Percentiles rank a stretch among this genome's conserved stretches.
These are phyloP conservation scores for Acronicta alni DNA, from an alignment of 2,888 invertebrate species.

Conservation along the genomic window DNA sequence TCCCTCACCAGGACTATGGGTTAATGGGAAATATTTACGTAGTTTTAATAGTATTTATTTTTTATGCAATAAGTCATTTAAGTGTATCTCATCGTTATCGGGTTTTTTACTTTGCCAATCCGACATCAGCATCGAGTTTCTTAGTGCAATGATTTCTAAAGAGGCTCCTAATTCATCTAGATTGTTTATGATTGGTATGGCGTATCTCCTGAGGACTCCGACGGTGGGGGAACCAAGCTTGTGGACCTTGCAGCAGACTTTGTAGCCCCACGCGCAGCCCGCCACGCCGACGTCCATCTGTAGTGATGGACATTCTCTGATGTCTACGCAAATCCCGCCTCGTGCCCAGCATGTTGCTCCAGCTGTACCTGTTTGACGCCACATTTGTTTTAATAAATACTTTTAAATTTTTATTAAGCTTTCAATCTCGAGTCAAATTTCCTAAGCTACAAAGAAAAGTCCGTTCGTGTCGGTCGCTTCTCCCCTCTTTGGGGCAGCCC, in stretches of 20 bases:
- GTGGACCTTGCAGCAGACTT: conserved; percentile 69
- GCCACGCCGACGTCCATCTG: conserved; percentile 63
- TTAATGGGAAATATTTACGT: too few relatives aligned
- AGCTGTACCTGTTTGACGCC: conserved; percentile 56
- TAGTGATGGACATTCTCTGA: conserved; percentile 60
- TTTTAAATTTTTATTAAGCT: too few relatives aligned
- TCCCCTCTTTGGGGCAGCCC: too few relatives aligned
- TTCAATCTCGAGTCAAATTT: too few relatives aligned
- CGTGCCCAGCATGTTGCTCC: conserved; percentile 74
- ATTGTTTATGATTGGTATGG: conserved; percentile 20
- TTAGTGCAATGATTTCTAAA: conserved; percentile 48
- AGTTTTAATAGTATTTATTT: conserved; percentile 3
- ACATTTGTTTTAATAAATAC: neutral
- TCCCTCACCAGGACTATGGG: too few relatives aligned
- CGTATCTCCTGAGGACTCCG: conserved; percentile 31
- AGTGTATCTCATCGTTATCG: neutral
- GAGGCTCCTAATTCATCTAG: conserved; percentile 50
- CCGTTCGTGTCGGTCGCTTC: too few relatives aligned
- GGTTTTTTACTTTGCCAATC: conserved; percentile 22
- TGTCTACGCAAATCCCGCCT: conserved; percentile 69
- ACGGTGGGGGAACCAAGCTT: conserved; percentile 52
- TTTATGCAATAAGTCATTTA: conserved; percentile 18
- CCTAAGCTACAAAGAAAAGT: too few relatives aligned
- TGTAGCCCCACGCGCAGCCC: conserved; percentile 65
- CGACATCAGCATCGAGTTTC: conserved; percentile 40